Conservation (phyloP, 1,140 invertebrate genomes). For the Drosophila ogumai region DNA sequence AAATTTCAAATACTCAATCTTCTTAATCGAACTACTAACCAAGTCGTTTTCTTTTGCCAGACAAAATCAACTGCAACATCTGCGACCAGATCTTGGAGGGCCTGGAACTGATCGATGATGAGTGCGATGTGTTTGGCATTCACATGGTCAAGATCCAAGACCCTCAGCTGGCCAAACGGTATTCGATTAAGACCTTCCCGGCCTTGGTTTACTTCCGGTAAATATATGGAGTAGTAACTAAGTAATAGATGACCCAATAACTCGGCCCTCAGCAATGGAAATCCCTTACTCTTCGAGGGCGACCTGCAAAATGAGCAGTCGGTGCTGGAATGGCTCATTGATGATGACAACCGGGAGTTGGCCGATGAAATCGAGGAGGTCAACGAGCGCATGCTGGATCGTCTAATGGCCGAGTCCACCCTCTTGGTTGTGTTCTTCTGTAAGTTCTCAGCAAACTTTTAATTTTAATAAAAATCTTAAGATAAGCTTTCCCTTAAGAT, state of each 20-base stretch:
- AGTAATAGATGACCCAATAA: neutral
- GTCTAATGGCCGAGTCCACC: conserved; percentile 94
- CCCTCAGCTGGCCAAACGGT: conserved; percentile 94
- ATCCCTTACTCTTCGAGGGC: conserved; percentile 96
- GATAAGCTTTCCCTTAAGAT: conserved; percentile 86
- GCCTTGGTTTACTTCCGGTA: conserved; percentile 94
- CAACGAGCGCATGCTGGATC: conserved; percentile 95
- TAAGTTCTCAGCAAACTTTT: conserved; percentile 86
- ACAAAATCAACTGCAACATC: conserved; percentile 96
- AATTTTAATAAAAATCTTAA: no score
- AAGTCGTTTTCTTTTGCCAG: conserved; percentile 85
- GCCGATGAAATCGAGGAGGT: conserved; percentile 97
- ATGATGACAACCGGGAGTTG: conserved; percentile 96
- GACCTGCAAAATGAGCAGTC: conserved; percentile 96
- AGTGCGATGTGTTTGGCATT: conserved; percentile 96
- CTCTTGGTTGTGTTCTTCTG: conserved; percentile 97
- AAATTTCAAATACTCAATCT: conserved; percentile 11
- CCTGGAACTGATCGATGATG: conserved; percentile 95
- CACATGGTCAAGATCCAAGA: conserved; percentile 98
- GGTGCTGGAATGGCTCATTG: conserved; percentile 96
- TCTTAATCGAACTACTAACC: neutral
- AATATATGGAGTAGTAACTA: neutral
- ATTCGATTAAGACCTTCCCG: conserved; percentile 97
- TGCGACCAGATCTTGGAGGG: conserved; percentile 96
- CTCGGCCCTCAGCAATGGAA: conserved; percentile 89